Base-by-base conservation (phyloP, 2,888 invertebrate species). In the Ophonus ardosiacus region DNA sequence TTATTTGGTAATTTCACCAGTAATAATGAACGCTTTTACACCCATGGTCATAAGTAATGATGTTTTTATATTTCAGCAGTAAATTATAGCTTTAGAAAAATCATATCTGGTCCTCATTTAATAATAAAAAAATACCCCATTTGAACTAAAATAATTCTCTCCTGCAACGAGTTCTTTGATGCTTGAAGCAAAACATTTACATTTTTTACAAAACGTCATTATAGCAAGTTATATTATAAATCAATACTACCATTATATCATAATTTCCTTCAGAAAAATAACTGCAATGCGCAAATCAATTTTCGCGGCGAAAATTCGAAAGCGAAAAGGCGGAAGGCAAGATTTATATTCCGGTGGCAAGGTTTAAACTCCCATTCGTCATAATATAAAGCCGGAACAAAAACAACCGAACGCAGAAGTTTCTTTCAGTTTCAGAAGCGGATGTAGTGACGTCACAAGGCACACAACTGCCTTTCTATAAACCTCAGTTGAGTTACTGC, bases 401-500 rank as follows among this genome's bases (percentile, higher is more conserved):
- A 40, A 74, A 74, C 71, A 43, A 13, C 21, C 6, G 21, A 43
- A 74, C 21, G 15, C 43, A 40, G 43, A 74, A 74, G 71, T 74
- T 43, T 74, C 71, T 74, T 74, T 68, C 24, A 68, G 68, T 40
- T 68, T 68, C 68, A 74, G 15, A 7, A 40, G 31, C 68, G 68
- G 68, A 68, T 31, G 68, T 38, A 31, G 68, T 68, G 68, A 40
- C 68, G 68, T 68, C 68, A 68, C 38, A 68, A 63, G 63, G 24
- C 63, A 63, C 63, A 63, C 63, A 63, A 13, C 63, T 68, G 68
- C n/a, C 38, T 68, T 21, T 68, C 15, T 68, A 38, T 38, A 68
- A 68, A 68, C 68, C 68, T n/a, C 68, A 68, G 31, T n/a, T 68
- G 68, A 38, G 68, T 68, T 68, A 38, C 68, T 63, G 63, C 24